These are phyloP conservation scores for Baccha elongata DNA, from an alignment of 2,888 invertebrate species.

Conservation along the genomic window DNA sequence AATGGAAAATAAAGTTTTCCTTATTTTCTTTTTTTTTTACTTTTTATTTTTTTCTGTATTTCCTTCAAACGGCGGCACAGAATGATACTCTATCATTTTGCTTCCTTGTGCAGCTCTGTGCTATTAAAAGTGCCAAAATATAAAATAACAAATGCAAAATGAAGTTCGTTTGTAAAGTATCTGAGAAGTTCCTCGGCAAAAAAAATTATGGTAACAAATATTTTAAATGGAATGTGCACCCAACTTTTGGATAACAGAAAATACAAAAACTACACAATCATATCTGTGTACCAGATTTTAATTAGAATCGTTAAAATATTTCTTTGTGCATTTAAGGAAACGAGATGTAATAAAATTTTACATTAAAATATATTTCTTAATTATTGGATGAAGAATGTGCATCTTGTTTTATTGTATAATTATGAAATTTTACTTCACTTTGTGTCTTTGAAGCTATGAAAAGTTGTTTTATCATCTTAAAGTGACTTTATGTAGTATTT, in stretches of 20 bases:
- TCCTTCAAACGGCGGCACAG: not conserved
- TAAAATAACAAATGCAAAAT: slow-evolving; percentile 16
- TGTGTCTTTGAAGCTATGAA: no score
- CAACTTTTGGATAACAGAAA: not conserved
- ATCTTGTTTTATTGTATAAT: no score
- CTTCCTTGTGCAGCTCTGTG: no score
- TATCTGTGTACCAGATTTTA: slow-evolving; percentile 9
- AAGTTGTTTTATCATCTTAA: no score
- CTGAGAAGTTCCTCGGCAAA: not conserved
- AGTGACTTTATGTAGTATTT: no score
- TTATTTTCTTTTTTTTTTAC: not conserved
- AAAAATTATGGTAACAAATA: slow-evolving; percentile 1
- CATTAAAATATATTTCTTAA: no score
- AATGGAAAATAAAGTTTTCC: slow-evolving; percentile 26
- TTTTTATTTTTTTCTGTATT: no score
- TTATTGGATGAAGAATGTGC: no score
- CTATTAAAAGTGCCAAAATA: slow-evolving; percentile 34
- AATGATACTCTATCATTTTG: no score
- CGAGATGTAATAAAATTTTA: not conserved
- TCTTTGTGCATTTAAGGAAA: not conserved
- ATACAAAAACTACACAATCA: slow-evolving; percentile 1
- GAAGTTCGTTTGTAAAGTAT: slow-evolving; percentile 16
- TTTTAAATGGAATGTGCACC: slow-evolving; percentile 8
- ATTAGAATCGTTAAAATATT: slow-evolving; percentile 12
- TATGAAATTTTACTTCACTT: no score